phyloP scores from a whole-genome alignment of 2,797 vertebrate species.

The Aeoliscus strigatus region DNA sequence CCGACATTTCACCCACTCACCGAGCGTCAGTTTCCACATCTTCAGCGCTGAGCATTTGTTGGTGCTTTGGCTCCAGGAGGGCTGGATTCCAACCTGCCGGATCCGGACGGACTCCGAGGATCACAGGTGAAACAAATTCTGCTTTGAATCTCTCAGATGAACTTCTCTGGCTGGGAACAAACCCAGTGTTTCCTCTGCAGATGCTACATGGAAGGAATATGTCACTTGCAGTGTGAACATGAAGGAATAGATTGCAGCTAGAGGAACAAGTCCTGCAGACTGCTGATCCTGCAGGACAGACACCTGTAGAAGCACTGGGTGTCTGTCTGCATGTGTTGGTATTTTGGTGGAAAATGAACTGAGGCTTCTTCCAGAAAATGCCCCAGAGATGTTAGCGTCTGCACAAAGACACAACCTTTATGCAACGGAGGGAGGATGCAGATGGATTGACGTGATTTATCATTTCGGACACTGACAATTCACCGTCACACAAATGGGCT shows the following conservation, averaged over 20 bases:
- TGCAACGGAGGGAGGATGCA: slow-evolving; percentile 16
- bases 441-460: slow-evolving; percentile 3
- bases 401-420: slow-evolving; percentile 38
- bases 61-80: slow-evolving; percentile 32
- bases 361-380: slow-evolving; percentile 9
- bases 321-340: slow-evolving; percentile 1
- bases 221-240: slow-evolving; percentile 5
- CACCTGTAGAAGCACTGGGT: slow-evolving; percentile 46
- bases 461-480: slow-evolving; percentile 3
- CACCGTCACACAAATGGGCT: slow-evolving; percentile 12
- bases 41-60: slow-evolving; percentile 51
- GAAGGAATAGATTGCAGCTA: slow-evolving; percentile 5
- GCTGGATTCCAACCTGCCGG: slow-evolving; percentile 31
- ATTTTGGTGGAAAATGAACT: slow-evolving; percentile 9
- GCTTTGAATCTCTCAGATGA: slow-evolving; percentile 14
- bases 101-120: slow-evolving; percentile 30
- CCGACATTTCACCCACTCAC: slow-evolving; percentile 36
- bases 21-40: slow-evolving; percentile 45
- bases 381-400: slow-evolving; percentile 17
- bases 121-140: slow-evolving; percentile 55
- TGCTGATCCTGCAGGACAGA: slow-evolving; percentile 12
- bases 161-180: slow-evolving; percentile 26
- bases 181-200: not conserved
- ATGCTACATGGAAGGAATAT: not conserved
- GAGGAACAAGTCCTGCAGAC: slow-evolving; percentile 7